Conservation (phyloP, 2,888 invertebrate genomes). For the Rhodophaea formosa region DNA sequence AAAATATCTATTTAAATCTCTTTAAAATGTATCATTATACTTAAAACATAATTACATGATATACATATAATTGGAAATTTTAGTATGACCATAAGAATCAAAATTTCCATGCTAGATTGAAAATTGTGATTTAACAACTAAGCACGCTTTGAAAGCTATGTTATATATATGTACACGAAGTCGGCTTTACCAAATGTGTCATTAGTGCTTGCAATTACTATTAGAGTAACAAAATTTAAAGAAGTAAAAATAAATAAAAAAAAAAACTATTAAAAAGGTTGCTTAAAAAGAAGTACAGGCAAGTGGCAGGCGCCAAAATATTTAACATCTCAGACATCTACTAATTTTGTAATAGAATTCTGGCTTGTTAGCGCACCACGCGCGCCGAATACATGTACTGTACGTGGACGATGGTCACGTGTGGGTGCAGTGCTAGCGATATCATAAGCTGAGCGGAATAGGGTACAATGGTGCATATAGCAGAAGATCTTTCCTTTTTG, state of each 20-base stretch:
- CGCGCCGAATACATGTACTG: slow-evolving; percentile 61
- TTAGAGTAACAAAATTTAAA: too few relatives aligned
- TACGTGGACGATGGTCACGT: slow-evolving; percentile 49
- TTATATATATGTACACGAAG: too few relatives aligned
- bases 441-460: slow-evolving; percentile 29
- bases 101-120: too few relatives aligned
- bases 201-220: too few relatives aligned
- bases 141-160: too few relatives aligned
- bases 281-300: neutral
- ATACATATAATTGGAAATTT: too few relatives aligned
- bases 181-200: too few relatives aligned
- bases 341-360: slow-evolving; percentile 75
- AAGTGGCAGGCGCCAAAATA: slow-evolving; percentile 36
- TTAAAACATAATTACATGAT: too few relatives aligned
- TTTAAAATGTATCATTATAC: too few relatives aligned
- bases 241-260: neutral
- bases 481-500: neutral
- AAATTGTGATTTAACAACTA: too few relatives aligned
- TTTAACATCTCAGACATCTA: slow-evolving; percentile 55
- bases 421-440: slow-evolving; percentile 35
- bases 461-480: neutral
- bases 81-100: too few relatives aligned
- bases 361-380: slow-evolving; percentile 69
- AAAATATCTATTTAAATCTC: too few relatives aligned
- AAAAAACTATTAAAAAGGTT: neutral